Evolutionary conservation across 2,888 invertebrate genomes (phyloP), one percentile per base, ranked within the genome.

Genomic region (Gandaritis pyraliata): DNA sequence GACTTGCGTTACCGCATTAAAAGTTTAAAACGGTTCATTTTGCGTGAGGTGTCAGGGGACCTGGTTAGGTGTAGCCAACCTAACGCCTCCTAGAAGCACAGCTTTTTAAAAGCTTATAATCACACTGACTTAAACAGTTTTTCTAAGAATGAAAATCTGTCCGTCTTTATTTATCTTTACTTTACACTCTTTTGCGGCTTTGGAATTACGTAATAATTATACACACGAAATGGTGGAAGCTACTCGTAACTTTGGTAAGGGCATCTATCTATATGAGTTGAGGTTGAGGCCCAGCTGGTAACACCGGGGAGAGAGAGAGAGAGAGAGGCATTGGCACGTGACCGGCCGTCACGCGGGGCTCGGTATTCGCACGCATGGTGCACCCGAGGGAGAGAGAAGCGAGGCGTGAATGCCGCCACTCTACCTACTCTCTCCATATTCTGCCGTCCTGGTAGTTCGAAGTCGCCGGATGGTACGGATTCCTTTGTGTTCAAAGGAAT

Each of bases 311-410:
- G 63, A 52, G 61, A 63, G 53, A 33, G 71, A 64, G 63, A 60
- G 59, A 58, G 71, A 23, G 64, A 64, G 46, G 51, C 41, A 68
- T 54, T 61, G 78, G 70, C 82, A 83, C 84, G 82, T 85, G 86
- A 82, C 82, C 72, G 70, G 68, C 70, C 77, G 83, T 82, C 84
- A 84, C 83, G 79, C 78, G 80, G 82, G 73, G 64, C 74, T 75
- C 73, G 68, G 69, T 64, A 69, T 65, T 68, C 73, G 76, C 75
- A 72, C 77, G 76, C 76, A 78, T 75, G 72, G 68, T 77, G 76
- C 76, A 81, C 67, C 73, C 60, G 64, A 69, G 64, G 58, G 61
- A 64, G 64, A 69, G 68, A 70, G 70, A 64, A 65, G 58, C 62
- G 51, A 61, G 59, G 56, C 58, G 55, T 49, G 66, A 66, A 68